These are phyloP conservation scores for Spatulosminthurus flaviceps DNA, from an alignment of 2,888 invertebrate genomes.

Conservation along the genomic window DNA sequence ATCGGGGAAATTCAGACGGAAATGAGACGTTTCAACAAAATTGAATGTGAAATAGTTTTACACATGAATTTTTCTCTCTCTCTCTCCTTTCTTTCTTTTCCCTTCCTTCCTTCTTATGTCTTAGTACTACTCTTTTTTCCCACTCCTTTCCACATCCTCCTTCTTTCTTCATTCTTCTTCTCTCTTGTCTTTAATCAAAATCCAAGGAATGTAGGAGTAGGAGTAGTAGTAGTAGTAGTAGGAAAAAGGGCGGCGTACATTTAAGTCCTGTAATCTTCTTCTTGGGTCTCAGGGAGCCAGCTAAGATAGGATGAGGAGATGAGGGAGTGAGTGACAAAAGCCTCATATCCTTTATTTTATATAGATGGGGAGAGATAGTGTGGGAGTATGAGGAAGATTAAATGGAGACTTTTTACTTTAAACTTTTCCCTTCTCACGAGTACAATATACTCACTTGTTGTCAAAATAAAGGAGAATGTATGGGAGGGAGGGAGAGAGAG, in stretches of 20 bases:
- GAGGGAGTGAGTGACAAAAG: constrained; percentile 7
- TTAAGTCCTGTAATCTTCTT: not conserved
- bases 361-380: constrained; percentile 1
- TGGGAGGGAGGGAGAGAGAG: too few species aligned
- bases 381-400: constrained; percentile 10
- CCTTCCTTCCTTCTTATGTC: too few species aligned
- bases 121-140: too few species aligned
- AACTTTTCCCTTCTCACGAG: too few species aligned
- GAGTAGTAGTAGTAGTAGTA: too few species aligned
- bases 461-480: too few species aligned
- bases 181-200: not conserved
- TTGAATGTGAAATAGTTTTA: not conserved
- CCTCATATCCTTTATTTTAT: constrained; percentile 1
- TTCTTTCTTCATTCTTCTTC: not conserved
- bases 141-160: too few species aligned
- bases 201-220: not conserved
- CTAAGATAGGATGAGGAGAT: too few species aligned
- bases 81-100: not conserved
- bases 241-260: too few species aligned
- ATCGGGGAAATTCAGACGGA: not conserved
- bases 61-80: not conserved
- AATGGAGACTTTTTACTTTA: constrained; percentile 29
- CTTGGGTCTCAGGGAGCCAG: too few species aligned
- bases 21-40: constrained; percentile 9
- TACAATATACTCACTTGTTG: too few species aligned